Evolutionary conservation across 1,140 invertebrate species (phyloP), one percentile per base, ranked within the genome.

Genomic region (Adoxophyes honmai): DNA sequence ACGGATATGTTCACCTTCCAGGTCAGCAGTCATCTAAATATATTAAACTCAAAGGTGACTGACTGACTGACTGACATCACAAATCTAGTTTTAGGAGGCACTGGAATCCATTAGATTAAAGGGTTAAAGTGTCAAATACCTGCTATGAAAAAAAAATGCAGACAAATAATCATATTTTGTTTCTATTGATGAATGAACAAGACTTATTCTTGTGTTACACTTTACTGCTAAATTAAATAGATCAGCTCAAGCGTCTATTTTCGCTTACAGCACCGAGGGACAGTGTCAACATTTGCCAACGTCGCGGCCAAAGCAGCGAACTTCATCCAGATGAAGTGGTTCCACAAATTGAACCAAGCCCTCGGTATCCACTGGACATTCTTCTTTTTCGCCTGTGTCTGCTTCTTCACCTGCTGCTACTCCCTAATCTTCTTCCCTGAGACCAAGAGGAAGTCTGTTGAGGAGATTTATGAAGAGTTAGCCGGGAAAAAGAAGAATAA

Each of bases 321-420:
- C 67, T 88, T 88, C 60, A 36, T 88, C 4, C 85, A 88, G 57
- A 81, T 79, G 68, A 88, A 88, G 62, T 85, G 81, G 78, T 88
- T 88, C 73, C 77, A 73, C 1, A 72, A 62, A 18, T 56, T 88
- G 7, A 75, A 75, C 59, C 71, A 81, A 4, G 55, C 83, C 4
- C 78, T 86, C 59, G 82, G 85, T 34, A 85, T 86, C 35, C 82
- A 88, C 10, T 86, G 80, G 78, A 83, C 80, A 1, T 85, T 88
- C 52, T 36, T 85, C 0, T 84, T 86, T 67, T 88, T 88, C 56
- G 57, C 77, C 0, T n/a, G 72, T 0, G 73, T 88, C 4, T 81
- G 75, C 53, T 85, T 88, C 64, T 57, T 64, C 18, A 76, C 79
- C 6, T 77, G 73, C 38, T 61, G 84, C 14, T 88, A 86, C 59